Conservation (phyloP, 2,797 vertebrate species). For the Pseudochirops corinnae region DNA sequence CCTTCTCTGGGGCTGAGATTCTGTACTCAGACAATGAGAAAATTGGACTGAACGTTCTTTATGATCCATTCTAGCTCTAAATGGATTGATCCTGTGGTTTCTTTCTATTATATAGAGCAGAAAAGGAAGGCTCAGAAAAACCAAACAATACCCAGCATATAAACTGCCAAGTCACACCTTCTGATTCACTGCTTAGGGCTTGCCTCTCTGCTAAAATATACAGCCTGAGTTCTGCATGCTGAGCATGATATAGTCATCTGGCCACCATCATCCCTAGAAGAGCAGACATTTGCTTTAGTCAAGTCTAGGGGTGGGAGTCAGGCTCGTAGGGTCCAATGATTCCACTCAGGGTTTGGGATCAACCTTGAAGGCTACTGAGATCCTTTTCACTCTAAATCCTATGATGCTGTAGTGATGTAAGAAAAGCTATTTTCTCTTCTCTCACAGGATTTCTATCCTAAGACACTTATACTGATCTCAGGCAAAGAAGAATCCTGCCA, state of each 20-base stretch:
- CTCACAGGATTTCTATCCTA: neutral
- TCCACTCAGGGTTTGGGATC: neutral
- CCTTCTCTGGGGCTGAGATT: neutral
- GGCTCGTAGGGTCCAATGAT: neutral
- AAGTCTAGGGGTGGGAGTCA: neutral
- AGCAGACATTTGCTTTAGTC: neutral
- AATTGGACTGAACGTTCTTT: neutral
- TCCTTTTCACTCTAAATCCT: neutral
- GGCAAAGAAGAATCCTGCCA: neutral
- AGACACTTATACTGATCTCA: neutral
- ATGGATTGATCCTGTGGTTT: neutral
- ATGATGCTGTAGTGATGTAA: neutral
- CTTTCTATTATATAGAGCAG: neutral
- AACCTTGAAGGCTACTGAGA: neutral
- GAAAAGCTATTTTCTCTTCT: neutral
- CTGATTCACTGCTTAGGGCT: neutral
- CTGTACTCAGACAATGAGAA: neutral
- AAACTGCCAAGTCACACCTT: neutral
- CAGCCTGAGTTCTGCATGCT: neutral
- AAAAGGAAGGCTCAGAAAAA: neutral
- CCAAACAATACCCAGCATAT: neutral
- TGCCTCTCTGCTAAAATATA: neutral
- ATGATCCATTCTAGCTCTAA: neutral
- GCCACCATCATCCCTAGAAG: neutral
- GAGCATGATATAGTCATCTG: neutral